A percentile compares a stretch with the other conserved stretches of the same genome.
These are phyloP conservation scores for Limnothrissa miodon DNA, from an alignment of 2,113 vertebrate species.

Conservation along the genomic window DNA sequence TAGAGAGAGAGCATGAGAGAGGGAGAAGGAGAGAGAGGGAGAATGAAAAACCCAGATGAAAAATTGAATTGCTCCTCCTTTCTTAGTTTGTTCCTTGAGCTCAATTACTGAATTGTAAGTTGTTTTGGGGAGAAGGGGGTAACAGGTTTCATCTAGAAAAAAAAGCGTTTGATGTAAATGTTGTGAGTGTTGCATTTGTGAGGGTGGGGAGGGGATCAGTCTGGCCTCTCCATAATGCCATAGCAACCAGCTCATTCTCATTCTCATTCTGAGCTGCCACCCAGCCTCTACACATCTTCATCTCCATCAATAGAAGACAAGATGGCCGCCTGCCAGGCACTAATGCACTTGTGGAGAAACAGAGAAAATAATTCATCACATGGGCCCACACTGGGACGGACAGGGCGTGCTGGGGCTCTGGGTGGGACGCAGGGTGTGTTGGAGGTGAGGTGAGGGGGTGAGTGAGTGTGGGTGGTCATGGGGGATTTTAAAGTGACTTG, in stretches of 20 bases:
- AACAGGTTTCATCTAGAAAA: not conserved
- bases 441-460: slow-evolving; percentile 11
- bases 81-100: slow-evolving; percentile 37
- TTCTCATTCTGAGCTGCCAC: slow-evolving; percentile 48
- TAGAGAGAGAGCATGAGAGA: no score
- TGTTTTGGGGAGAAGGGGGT: not conserved
- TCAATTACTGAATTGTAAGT: slow-evolving; percentile 58
- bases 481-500: slow-evolving; percentile 29
- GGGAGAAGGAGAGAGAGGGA: not conserved
- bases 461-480: slow-evolving; percentile 1
- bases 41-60: not conserved
- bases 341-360: slow-evolving; percentile 74
- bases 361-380: slow-evolving; percentile 59
- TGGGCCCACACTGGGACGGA: not conserved
- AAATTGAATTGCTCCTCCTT: slow-evolving; percentile 37
- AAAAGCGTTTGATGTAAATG: slow-evolving; percentile 34
- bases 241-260: slow-evolving; percentile 35
- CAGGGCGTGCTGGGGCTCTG: no score
- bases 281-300: slow-evolving; percentile 57
- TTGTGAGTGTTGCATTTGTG: slow-evolving; percentile 43
- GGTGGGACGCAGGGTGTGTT: slow-evolving; percentile 14
- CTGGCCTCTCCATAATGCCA: not conserved
- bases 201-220: not conserved
- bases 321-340: slow-evolving; percentile 62
- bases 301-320: slow-evolving; percentile 65